Conservation (phyloP, 2,888 invertebrate genomes). For the Acronicta aceris region DNA sequence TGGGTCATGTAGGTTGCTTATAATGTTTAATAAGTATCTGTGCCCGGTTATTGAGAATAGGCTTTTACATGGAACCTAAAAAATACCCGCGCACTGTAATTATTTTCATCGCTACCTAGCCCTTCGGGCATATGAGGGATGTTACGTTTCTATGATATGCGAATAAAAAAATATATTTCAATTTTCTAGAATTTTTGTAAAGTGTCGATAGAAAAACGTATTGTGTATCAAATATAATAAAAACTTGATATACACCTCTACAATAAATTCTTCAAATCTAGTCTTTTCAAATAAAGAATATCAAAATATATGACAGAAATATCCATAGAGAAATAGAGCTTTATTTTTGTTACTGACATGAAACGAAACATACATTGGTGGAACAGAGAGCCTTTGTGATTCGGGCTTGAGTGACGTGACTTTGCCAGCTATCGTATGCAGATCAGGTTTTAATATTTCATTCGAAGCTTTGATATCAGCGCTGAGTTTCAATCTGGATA, state of each 20-base stretch:
- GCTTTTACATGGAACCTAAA: no score
- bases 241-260: not conserved
- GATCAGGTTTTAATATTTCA: constrained; percentile 59
- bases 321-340: constrained; percentile 20
- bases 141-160: no score
- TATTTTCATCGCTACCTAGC: no score
- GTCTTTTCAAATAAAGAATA: constrained; percentile 2
- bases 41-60: no score
- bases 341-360: constrained; percentile 41
- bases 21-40: no score
- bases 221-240: not conserved
- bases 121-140: no score
- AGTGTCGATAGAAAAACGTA: no score
- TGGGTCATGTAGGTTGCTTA: no score
- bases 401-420: constrained; percentile 50
- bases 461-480: constrained; percentile 50
- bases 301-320: constrained; percentile 12
- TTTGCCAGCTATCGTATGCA: constrained; percentile 42
- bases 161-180: no score
- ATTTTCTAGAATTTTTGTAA: no score
- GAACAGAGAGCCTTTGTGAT: constrained; percentile 49
- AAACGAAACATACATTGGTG: constrained; percentile 40
- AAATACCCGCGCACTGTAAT: no score
- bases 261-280: not conserved
- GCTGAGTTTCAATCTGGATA: constrained; percentile 25